Evolutionary conservation across 1,140 invertebrate genomes (phyloP), one percentile per base, ranked within the genome.

Genomic region (Notospermus geniculatus): DNA sequence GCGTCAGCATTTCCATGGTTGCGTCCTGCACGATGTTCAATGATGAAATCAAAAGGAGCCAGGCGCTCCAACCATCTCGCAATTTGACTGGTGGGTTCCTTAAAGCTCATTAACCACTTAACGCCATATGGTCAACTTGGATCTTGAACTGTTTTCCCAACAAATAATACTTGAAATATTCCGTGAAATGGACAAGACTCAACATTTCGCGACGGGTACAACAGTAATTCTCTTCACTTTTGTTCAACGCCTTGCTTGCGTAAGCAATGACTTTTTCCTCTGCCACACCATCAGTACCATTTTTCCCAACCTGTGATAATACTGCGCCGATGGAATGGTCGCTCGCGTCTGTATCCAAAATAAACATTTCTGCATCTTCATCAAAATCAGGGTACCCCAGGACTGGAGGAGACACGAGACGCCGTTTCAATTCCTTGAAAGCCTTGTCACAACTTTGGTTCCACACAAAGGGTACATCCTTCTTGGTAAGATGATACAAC

Each of bases 261-360:
- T 13, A 43, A 43, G 39, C 39, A 22, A 85, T 73, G 1, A 82
- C 79, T 52, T 63, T 60, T 65, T 83, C 78, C 5, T 62, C 23
- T 13, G 59, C 64, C 22, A n/a, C n/a, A n/a, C n/a, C n/a, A n/a
- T n/a, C n/a, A n/a, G n/a, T n/a, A n/a, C n/a, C n/a, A n/a, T n/a
- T n/a, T n/a, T 67, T 13, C 39, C n/a, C 11, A 43, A 43, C n/a
- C n/a, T 43, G 39, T n/a, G 39, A 43, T 13, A 43, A n/a, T 43
- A n/a, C 39, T 13, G 39, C 39, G 11, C 39, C 39, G 39, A 43
- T 43, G n/a, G 39, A 43, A 43, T 13, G 11, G n/a, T 43, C n/a
- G 11, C 11, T 13, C 11, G 39, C 39, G 39, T 13, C 39, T 11
- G 39, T 43, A n/a, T 43, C 39, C n/a, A 43, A 43, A 11, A 43